These are phyloP conservation scores for Apaloderma vittatum DNA, from an alignment of 2,113 vertebrate species.

Conservation along the genomic window DNA sequence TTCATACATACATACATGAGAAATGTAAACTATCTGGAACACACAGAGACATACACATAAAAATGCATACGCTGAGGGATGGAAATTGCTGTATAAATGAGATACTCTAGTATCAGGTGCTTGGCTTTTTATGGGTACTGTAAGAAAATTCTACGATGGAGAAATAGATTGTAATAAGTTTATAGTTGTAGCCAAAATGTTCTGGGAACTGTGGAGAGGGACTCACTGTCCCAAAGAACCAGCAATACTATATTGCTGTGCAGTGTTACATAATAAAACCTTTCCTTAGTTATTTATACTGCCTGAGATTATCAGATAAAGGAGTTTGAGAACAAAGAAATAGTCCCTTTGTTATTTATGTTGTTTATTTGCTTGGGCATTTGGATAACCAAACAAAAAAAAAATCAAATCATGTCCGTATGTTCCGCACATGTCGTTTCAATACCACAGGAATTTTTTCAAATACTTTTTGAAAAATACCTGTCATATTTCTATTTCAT, in stretches of 20 bases:
- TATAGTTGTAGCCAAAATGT: slow-evolving; percentile 46
- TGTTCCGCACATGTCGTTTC: not conserved
- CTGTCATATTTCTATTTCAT: slow-evolving; percentile 32
- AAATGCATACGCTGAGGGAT: not conserved
- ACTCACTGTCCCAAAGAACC: slow-evolving; percentile 38
- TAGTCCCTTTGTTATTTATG: slow-evolving; percentile 25
- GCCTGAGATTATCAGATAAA: slow-evolving; percentile 50
- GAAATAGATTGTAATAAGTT: slow-evolving; percentile 42
- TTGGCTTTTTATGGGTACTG: slow-evolving; percentile 46
- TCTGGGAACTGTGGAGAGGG: slow-evolving; percentile 1
- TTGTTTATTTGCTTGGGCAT: slow-evolving; percentile 32
- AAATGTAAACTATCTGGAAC: not conserved
- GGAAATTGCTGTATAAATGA: slow-evolving; percentile 16
- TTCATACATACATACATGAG: not conserved
- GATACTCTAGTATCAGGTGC: slow-evolving; percentile 12
- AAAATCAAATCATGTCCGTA: slow-evolving; percentile 1
- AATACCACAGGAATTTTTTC: slow-evolving; percentile 13
- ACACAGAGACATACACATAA: not conserved
- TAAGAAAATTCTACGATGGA: slow-evolving; percentile 32
- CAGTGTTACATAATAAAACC: slow-evolving; percentile 54
- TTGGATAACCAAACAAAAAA: slow-evolving; percentile 29
- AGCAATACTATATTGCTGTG: not conserved
- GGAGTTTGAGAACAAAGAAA: slow-evolving; percentile 58
- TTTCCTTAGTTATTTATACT: slow-evolving; percentile 55
- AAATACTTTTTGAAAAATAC: slow-evolving; percentile 6